phyloP scores from a whole-genome alignment of 2,113 vertebrate species.

The Tursiops truncatus region DNA sequence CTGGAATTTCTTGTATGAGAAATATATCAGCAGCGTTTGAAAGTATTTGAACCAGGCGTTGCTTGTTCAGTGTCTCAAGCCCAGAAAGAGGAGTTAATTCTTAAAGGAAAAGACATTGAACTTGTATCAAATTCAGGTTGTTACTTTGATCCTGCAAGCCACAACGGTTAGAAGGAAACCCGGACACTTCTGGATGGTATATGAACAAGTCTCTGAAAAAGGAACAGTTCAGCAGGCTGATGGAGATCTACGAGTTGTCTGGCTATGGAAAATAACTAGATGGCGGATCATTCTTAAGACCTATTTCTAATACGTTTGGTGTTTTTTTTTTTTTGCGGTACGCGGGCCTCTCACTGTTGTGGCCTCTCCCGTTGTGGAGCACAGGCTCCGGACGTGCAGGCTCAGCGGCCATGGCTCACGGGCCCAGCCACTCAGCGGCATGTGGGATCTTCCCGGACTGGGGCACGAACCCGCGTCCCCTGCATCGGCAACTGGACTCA shows the following conservation, averaged over 20 bases:
- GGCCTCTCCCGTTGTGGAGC: too few species aligned
- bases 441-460: too few species aligned
- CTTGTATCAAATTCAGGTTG: not conserved
- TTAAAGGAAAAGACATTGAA: not conserved
- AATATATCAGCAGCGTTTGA: not conserved
- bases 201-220: not conserved
- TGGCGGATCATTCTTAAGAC: not conserved
- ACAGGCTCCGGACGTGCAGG: too few species aligned
- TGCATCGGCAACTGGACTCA: too few species aligned
- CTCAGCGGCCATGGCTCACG: too few species aligned
- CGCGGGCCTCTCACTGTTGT: too few species aligned
- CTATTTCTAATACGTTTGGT: not conserved
- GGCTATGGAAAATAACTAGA: not conserved
- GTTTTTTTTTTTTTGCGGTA: too few species aligned
- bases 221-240: not conserved
- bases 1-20: not conserved
- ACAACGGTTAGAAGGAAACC: not conserved
- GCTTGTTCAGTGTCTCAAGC: not conserved
- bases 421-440: too few species aligned
- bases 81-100: not conserved
- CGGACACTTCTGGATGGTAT: not conserved
- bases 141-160: not conserved
- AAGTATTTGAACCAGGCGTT: not conserved
- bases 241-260: not conserved
- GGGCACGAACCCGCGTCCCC: too few species aligned